phyloP scores from a whole-genome alignment of 2,797 vertebrate species.

The Cyprinodon diabolis region DNA sequence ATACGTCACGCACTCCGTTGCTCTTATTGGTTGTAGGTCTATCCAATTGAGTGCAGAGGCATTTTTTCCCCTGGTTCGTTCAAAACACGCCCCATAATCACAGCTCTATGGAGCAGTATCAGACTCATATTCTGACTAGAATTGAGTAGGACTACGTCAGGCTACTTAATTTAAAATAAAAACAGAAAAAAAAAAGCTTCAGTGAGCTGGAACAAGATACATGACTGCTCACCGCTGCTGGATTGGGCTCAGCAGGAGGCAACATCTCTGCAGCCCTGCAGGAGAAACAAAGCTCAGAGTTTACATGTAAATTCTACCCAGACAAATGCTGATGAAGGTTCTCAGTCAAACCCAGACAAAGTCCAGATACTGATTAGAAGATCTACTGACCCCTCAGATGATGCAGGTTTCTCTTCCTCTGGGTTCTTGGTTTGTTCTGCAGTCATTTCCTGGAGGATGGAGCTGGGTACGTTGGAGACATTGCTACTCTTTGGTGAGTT shows the following conservation, averaged over 20 bases:
- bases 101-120: too few species aligned
- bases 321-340: too few species aligned
- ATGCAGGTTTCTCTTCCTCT: conserved; percentile 29
- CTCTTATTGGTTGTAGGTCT: too few species aligned
- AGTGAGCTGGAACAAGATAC: neutral
- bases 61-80: too few species aligned
- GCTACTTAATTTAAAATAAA: neutral
- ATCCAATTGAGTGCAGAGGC: too few species aligned
- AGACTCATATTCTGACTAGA: too few species aligned
- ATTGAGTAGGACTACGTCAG: too few species aligned
- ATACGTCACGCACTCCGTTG: too few species aligned
- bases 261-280: conserved; percentile 44
- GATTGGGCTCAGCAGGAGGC: conserved; percentile 4
- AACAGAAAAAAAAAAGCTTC: neutral
- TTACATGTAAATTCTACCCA: neutral
- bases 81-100: too few species aligned
- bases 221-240: conserved; percentile 19
- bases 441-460: conserved; percentile 13
- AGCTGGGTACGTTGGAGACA: conserved; percentile 36
- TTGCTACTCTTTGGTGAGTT: conserved; percentile 63
- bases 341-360: too few species aligned
- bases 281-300: conserved; percentile 3
- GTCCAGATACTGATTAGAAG: neutral
- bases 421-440: conserved; percentile 23
- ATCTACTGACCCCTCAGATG: conserved; percentile 46